A percentile compares a stretch with the other conserved stretches of the same genome.
These are phyloP conservation scores for Gymnogyps californianus DNA, from an alignment of 2,113 vertebrate species.

Conservation along the genomic window DNA sequence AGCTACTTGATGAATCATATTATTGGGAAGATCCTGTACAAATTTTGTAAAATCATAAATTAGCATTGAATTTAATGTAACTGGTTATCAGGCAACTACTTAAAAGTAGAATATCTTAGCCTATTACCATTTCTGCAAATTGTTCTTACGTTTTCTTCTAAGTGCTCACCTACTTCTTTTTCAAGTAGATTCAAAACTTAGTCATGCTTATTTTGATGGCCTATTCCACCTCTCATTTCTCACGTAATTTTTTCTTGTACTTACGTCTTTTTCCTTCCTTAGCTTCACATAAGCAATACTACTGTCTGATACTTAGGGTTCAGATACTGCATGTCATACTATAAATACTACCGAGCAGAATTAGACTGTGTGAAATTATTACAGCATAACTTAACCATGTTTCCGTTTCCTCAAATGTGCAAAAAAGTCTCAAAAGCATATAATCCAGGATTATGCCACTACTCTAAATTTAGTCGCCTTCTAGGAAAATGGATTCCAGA, in stretches of 20 bases:
- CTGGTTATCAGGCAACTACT: not conserved
- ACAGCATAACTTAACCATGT: not conserved
- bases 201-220: not conserved
- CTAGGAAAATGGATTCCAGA: not conserved
- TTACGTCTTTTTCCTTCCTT: not conserved
- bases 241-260: not conserved
- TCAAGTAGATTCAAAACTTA: not conserved
- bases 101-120: not conserved
- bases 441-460: not conserved
- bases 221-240: not conserved
- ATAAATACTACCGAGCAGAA: not conserved
- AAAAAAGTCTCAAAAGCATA: not conserved
- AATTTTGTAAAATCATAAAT: not conserved
- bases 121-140: not conserved
- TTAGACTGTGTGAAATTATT: not conserved
- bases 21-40: slow-evolving; percentile 93
- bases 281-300: not conserved
- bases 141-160: not conserved
- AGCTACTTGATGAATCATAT: slow-evolving; percentile 97
- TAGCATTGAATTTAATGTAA: not conserved
- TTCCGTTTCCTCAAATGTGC: not conserved
- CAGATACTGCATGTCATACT: not conserved
- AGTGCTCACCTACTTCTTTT: not conserved
- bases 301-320: not conserved
- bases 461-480: not conserved